Evolutionary conservation across 1,140 invertebrate species (phyloP), one percentile per base, ranked within the genome.

Genomic region (Leptestheria dahalacensis): DNA sequence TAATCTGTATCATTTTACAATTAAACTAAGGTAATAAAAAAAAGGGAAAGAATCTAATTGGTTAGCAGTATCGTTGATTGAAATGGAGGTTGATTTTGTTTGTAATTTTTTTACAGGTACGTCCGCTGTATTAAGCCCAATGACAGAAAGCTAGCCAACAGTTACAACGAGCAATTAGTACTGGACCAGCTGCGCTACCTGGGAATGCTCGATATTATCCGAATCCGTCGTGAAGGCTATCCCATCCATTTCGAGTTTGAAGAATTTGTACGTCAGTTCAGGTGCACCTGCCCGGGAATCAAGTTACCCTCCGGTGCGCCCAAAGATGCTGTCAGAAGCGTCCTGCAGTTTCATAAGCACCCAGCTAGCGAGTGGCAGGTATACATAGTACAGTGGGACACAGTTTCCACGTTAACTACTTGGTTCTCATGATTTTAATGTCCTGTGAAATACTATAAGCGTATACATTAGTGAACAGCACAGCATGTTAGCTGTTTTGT

Each of bases 61-160:
- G n/a, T n/a, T n/a, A n/a, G n/a, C n/a, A n/a, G n/a, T n/a, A n/a
- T n/a, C n/a, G n/a, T 25, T 18, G 54, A 46, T 29, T 56, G 12
- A 25, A 56, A 10, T 25, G 9, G 21, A 46, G 21, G 11, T 6
- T 46, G 33, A 4, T 25, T 25, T 18, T 4, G 26, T 4, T 10
- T 66, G 49, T 57, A 47, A 52, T 57, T 61, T 29, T 63, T 63
- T 65, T 67, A 2, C 65, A 86, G 84, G 84, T 89, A 96, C 75
- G 91, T 93, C 1, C 78, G 92, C 6, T 97, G 93, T 69, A 93
- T 97, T 63, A 97, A 97, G 69, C 91, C 93, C 1, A 97, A 97
- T 68, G 80, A 84, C 68, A 76, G 84, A 64, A 97, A 97, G 72
- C 73, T 79, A n/a, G 77, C 90, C 0, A 82, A 91, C 66, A 79